phyloP scores from a whole-genome alignment of 2,113 vertebrate species.

The Copsychus sechellarum region DNA sequence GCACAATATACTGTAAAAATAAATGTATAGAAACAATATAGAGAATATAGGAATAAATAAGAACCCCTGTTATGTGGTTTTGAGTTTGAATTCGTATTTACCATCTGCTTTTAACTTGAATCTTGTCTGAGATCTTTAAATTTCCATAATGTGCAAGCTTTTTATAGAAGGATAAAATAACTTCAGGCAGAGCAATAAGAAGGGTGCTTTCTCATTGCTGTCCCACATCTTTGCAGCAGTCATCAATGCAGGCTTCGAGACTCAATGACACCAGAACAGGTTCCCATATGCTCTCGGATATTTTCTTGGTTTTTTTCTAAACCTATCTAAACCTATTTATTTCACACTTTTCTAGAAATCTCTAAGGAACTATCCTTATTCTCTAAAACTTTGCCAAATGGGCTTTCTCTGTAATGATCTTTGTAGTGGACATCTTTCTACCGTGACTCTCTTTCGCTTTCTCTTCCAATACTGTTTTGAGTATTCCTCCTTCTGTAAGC shows the following conservation, averaged over 20 bases:
- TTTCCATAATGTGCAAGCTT: not conserved
- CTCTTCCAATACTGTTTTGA: not conserved
- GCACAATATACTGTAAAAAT: not conserved
- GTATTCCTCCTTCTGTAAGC: not conserved
- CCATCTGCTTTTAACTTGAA: not conserved
- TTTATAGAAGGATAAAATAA: not conserved
- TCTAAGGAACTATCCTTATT: not conserved
- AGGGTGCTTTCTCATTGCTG: not conserved
- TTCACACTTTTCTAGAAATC: not conserved
- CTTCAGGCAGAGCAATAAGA: not conserved
- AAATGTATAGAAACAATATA: not conserved
- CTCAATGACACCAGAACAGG: not conserved
- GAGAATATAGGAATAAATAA: not conserved
- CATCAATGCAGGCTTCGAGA: not conserved
- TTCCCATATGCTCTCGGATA: not conserved
- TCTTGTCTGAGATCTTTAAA: not conserved
- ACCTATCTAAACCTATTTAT: not conserved
- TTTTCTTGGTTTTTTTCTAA: not conserved
- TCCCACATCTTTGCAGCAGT: not conserved
- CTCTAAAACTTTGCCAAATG: not conserved
- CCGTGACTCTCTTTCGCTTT: not conserved
- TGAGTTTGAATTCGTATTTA: not conserved
- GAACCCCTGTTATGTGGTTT: not conserved
- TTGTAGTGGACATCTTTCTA: not conserved
- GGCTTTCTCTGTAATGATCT: not conserved